Evolutionary conservation across 2,113 vertebrate genomes (phyloP).

Genomic region (Anoplopoma fimbria): DNA sequence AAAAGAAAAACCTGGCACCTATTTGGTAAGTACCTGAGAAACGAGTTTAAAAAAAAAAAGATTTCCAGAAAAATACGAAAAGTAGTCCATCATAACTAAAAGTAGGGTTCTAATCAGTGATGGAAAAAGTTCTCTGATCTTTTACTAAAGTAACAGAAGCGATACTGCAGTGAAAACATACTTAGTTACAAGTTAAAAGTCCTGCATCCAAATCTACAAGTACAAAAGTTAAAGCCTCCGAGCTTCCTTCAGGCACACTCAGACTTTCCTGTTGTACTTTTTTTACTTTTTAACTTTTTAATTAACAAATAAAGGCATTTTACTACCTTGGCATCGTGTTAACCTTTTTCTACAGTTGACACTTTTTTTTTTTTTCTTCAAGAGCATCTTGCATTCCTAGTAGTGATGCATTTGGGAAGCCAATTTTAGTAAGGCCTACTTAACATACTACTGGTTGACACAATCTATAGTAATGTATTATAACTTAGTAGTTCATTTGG

Average conservation of each 20-base stretch:
- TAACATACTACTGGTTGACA: too few species aligned
- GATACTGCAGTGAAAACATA: neutral
- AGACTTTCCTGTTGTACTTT: too few species aligned
- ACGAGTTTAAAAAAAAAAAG: neutral
- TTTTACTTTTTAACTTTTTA: too few species aligned
- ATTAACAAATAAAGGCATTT: too few species aligned
- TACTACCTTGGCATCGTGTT: too few species aligned
- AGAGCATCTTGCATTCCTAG: too few species aligned
- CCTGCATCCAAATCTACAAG: neutral
- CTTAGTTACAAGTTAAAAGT: neutral
- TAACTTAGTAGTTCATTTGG: neutral
- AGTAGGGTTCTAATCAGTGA: neutral
- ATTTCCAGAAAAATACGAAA: neutral
- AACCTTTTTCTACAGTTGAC: too few species aligned
- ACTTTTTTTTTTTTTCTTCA: too few species aligned
- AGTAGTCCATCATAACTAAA: neutral
- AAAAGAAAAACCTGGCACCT: conserved; percentile 89
- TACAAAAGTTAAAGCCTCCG: too few species aligned
- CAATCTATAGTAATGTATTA: neutral
- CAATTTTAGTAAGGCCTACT: too few species aligned
- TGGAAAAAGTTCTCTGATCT: neutral
- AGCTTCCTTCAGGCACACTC: too few species aligned
- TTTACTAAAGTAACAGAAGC: neutral
- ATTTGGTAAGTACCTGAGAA: conserved; percentile 76
- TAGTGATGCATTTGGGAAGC: too few species aligned